phyloP scores from a whole-genome alignment of 1,140 invertebrate species.

The Bombus ignitus region DNA sequence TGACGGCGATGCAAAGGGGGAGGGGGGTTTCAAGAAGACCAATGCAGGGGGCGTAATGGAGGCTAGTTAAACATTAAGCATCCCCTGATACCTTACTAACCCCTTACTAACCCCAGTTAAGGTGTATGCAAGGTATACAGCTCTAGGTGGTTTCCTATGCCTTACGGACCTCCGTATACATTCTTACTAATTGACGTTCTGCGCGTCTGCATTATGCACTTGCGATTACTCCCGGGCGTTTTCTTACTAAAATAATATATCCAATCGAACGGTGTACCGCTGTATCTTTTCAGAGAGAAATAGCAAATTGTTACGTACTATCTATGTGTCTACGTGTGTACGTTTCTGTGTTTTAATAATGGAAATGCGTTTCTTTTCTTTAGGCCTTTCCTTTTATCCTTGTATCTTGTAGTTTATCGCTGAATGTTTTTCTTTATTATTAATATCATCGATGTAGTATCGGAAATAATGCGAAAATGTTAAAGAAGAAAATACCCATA shows the following conservation, averaged over 20 bases:
- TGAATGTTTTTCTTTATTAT: too few relatives aligned
- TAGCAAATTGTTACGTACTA: background rate
- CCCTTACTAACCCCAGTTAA: slow-evolving; percentile 75
- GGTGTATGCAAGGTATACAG: slow-evolving; percentile 74
- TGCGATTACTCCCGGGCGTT: slow-evolving; percentile 69
- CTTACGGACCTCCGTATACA: slow-evolving; percentile 76
- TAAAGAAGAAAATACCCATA: too few relatives aligned
- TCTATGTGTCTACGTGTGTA: background rate
- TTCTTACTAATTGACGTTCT: slow-evolving; percentile 81
- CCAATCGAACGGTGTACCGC: slow-evolving; percentile 42
- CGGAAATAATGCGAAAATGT: too few relatives aligned
- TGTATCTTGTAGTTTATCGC: too few relatives aligned
- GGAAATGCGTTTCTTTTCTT: background rate
- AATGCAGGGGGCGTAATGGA: slow-evolving; percentile 77
- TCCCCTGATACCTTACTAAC: slow-evolving; percentile 79
- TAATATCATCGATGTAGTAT: too few relatives aligned
- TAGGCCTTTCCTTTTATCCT: background rate
- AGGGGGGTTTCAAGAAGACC: slow-evolving; percentile 44
- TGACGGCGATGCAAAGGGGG: slow-evolving; percentile 54
- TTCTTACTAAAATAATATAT: slow-evolving; percentile 69
- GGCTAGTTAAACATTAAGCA: slow-evolving; percentile 81
- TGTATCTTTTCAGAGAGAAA: background rate
- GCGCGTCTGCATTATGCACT: slow-evolving; percentile 76
- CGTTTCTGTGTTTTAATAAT: too few relatives aligned
- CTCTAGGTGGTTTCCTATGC: slow-evolving; percentile 69